Evolutionary conservation across 2,113 vertebrate species (phyloP), one percentile per base, ranked within the genome.

Genomic region (Rallus limicola): DNA sequence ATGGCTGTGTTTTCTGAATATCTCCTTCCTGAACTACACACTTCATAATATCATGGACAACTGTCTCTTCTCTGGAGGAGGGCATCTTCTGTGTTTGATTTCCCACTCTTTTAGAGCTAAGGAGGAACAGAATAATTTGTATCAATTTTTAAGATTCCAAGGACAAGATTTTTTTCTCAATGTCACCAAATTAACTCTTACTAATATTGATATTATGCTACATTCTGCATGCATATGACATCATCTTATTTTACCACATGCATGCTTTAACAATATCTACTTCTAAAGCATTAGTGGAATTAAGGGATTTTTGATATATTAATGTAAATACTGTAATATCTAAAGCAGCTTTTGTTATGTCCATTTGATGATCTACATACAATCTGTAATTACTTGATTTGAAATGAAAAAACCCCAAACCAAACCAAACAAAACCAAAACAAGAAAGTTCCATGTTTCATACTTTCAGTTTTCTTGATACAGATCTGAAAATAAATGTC

Each of bases 401-500:
- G 24, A 94, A 95, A 90, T 42, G 7, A 86, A 78, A 93, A 36
- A 6, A 17, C 7, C 36, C 36, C 36, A 44, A 44, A 44, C 42
- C 42, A 42, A 46, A 19, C 17, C 17, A 46, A 46, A 46, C 7
- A 17, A 46, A 46, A 46, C 9, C 44, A 46, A 46, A 18, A 46
- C 44, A 46, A 88, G 69, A 81, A 88, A 92, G 58, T 8, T 53
- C 18, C 23, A 7, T 9, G 18, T 46, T 86, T 67, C 21, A 55
- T 44, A 3, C 11, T 89, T 81, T 92, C 58, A 20, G 5, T 74
- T 88, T 14, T 84, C 19, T 29, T 89, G 86, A 63, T 75, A 79
- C 16, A 38, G 40, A 78, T 68, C 55, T 91, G 64, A 78, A 93
- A 79, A 88, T 75, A 96, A 92, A 91, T 26, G 59, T n/a, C 59